These are phyloP conservation scores for Sceloporus tristichus DNA, from an alignment of 2,113 vertebrate species.

Conservation along the genomic window DNA sequence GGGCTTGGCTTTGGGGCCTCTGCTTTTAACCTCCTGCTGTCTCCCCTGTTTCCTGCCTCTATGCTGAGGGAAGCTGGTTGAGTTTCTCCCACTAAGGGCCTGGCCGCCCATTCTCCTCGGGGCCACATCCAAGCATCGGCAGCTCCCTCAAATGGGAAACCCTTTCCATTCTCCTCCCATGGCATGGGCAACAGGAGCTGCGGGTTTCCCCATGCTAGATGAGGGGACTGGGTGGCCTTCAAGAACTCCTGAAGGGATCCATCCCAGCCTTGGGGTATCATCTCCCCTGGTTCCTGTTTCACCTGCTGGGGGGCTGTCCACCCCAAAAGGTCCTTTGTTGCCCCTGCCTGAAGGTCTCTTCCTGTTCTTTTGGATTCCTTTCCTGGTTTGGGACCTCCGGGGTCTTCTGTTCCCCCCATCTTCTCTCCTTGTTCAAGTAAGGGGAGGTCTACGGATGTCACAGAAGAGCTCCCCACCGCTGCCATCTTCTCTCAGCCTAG, in stretches of 20 bases:
- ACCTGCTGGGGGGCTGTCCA: not conserved
- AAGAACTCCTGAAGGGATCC: slow-evolving; percentile 21
- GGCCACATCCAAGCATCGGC: not conserved
- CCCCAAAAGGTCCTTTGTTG: not conserved
- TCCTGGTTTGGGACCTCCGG: not conserved
- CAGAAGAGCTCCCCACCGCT: not conserved
- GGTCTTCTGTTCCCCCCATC: not conserved
- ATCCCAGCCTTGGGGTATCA: not conserved
- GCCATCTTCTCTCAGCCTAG: slow-evolving; percentile 6
- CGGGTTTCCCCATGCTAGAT: not conserved
- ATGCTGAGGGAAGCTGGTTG: not conserved
- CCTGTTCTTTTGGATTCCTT: not conserved
- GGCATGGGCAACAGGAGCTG: not conserved
- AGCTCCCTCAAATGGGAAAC: not conserved
- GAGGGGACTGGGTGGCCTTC: slow-evolving; percentile 3
- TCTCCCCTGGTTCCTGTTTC: not conserved
- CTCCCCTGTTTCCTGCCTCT: not conserved
- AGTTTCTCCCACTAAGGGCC: not conserved
- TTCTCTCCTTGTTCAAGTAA: not conserved
- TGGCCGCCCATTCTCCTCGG: not conserved
- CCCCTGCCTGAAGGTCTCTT: not conserved
- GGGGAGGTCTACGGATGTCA: not conserved
- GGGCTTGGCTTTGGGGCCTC: not conserved
- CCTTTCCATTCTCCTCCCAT: slow-evolving; percentile 9
- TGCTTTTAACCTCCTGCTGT: not conserved